phyloP scores from a whole-genome alignment of 2,113 vertebrate genomes.

The Arenaria interpres region DNA sequence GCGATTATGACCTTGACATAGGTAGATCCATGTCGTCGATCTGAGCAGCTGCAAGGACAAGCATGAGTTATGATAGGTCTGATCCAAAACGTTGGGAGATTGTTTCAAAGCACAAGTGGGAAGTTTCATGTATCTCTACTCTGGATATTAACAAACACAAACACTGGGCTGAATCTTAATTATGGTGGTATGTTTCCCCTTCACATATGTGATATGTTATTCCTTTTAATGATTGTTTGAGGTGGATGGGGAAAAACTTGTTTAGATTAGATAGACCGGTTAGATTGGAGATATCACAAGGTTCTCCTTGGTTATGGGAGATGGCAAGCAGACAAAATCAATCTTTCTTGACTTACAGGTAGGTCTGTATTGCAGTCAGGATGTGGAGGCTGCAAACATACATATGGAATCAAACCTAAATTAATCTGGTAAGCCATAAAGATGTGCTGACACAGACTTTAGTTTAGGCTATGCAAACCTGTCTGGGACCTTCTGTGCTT shows the following conservation, averaged over 20 bases:
- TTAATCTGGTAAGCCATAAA: background rate
- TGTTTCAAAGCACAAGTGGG: background rate
- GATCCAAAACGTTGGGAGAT: background rate
- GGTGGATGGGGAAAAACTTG: background rate
- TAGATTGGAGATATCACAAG: background rate
- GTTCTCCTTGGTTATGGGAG: background rate
- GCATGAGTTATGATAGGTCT: background rate
- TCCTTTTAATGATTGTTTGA: background rate
- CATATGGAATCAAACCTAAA: background rate
- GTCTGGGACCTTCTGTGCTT: background rate
- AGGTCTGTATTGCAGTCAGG: background rate
- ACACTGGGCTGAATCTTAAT: background rate
- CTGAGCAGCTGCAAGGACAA: background rate
- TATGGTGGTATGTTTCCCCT: background rate
- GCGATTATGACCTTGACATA: background rate
- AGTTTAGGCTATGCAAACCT: background rate
- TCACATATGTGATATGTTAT: fast-evolving
- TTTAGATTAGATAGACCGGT: background rate
- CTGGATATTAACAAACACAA: background rate
- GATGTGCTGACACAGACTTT: background rate
- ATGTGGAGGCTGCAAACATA: background rate
- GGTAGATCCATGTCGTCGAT: background rate
- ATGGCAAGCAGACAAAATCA: background rate
- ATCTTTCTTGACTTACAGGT: background rate
- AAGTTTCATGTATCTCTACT: background rate